Conservation (phyloP, 2,797 vertebrate species). For the Rousettus madagascariensis region DNA sequence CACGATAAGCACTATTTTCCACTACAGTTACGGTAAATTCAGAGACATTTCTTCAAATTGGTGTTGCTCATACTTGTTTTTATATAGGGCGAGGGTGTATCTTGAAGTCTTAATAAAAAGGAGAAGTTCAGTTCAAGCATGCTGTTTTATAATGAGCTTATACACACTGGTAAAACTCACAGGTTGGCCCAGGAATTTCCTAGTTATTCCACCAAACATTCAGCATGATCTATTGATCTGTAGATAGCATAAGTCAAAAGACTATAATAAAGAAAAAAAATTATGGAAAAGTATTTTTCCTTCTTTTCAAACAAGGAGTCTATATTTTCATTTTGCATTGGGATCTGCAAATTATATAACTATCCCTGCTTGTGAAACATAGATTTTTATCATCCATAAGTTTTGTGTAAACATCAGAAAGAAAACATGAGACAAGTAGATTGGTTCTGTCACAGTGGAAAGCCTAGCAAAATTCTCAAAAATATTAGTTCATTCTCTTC, state of each 20-base stretch:
- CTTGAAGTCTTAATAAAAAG: neutral
- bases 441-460: neutral
- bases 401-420: neutral
- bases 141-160: neutral
- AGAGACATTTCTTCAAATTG: neutral
- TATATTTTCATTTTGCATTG: neutral
- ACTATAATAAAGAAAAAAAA: neutral
- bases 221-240: neutral
- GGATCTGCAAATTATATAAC: neutral
- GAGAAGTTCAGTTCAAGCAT: neutral
- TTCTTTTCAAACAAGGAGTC: neutral
- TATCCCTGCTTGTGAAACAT: neutral
- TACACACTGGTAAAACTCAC: neutral
- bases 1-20: neutral
- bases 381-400: neutral
- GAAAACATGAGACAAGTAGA: neutral
- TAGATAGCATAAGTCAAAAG: neutral
- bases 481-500: neutral
- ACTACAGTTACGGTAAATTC: neutral
- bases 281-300: neutral
- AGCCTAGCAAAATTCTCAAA: neutral
- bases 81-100: neutral
- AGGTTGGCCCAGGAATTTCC: neutral
- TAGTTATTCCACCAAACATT: neutral
- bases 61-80: neutral